Conservation (phyloP, 2,888 invertebrate genomes). For the Phlogophora meticulosa region DNA sequence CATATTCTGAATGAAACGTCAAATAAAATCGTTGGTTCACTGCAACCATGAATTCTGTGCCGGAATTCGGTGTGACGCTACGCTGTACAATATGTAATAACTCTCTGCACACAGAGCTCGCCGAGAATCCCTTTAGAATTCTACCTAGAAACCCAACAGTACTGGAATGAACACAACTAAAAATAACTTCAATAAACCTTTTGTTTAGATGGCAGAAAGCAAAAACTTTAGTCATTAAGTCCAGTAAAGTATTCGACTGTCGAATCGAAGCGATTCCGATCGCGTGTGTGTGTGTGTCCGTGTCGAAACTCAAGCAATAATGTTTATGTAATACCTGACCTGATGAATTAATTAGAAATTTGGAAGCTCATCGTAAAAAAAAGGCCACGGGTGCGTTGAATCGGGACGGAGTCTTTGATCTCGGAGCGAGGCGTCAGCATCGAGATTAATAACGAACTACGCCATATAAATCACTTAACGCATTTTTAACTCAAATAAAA, state of each 20-base stretch:
- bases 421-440: conserved; percentile 60
- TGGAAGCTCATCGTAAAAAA: conserved; percentile 71
- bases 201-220: background rate
- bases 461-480: conserved; percentile 72
- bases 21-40: conserved; percentile 43
- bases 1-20: conserved; percentile 39
- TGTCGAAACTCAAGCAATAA: conserved; percentile 64
- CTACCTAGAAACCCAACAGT: conserved; percentile 17
- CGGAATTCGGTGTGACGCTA: conserved; percentile 42
- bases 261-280: conserved; percentile 3
- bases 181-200: background rate
- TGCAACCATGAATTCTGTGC: conserved; percentile 32
- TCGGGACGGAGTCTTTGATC: conserved; percentile 69
- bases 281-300: no score
- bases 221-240: conserved; percentile 31
- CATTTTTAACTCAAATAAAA: conserved; percentile 74
- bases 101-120: conserved; percentile 18
- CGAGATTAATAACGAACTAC: conserved; percentile 61
- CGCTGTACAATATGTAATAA: conserved; percentile 49
- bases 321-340: conserved; percentile 73
- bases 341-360: conserved; percentile 78
- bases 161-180: conserved; percentile 25
- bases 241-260: background rate
- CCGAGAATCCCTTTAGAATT: conserved; percentile 39
- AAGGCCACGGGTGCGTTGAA: conserved; percentile 58